Evolutionary conservation across 2,888 invertebrate genomes (phyloP), one percentile per base, ranked within the genome.

Genomic region (Macrosiphum euphorbiae): DNA sequence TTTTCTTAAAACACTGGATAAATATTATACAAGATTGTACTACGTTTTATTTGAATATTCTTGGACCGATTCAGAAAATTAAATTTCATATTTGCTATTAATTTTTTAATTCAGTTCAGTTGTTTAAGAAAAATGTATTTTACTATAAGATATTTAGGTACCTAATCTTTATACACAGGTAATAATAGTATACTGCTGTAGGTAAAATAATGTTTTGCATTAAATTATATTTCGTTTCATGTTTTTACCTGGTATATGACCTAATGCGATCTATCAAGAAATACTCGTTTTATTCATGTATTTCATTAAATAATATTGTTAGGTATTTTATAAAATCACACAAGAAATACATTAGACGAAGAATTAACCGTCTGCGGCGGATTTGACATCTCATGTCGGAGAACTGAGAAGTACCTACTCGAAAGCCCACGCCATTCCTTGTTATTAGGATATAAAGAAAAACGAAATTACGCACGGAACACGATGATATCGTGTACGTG

Each of bases 401-500:
- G 41, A 55, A 55, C 4, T 85, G 58, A 61, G n/a, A 61, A 28
- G 26, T 85, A 28, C n/a, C n/a, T n/a, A n/a, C 84, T 44, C 44
- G 26, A 61, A 91, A 61, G 44, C 47, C 58, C 55, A 47, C 11
- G 41, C 35, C 47, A 13, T 28, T 47, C 13, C 58, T 86, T n/a
- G 47, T 91, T 86, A 85, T 44, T 86, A 44, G 67, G 88, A 67
- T 88, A 78, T 41, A 88, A 92, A 55, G 52, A 28, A 87, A 92
- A 88, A 88, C 67, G 50, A 88, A 92, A 67, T 92, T 88, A 88
- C 50, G 67, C 11, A 92, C 11, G 61, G 11, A 78, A 92, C 20
- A 88, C 67, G 52, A 52, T 88, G 52, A 92, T 88, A 88, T 52
- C 28, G 52, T 7, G 52, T 92, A 88, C 88, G 92, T 92, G 92